These are phyloP conservation scores for Thamnophis sirtalis DNA, from an alignment of 2,113 vertebrate species.

Conservation along the genomic window DNA sequence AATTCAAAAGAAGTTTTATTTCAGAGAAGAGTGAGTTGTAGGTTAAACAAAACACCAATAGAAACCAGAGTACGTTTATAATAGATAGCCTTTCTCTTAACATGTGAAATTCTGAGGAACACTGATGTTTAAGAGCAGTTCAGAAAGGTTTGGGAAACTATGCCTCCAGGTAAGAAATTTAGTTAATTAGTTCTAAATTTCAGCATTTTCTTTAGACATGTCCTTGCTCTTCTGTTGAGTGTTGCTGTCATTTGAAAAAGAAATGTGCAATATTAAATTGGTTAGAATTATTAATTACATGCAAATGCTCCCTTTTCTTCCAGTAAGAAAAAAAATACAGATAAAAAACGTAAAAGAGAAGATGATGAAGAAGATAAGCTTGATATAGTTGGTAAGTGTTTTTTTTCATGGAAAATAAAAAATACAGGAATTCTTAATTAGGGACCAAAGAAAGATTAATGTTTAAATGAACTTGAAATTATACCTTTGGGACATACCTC, in stretches of 20 bases:
- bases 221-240: not conserved
- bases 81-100: not conserved
- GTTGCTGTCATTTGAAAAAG: not conserved
- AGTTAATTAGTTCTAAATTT: not conserved
- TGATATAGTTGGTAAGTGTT: slow-evolving; percentile 82
- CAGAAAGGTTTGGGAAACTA: not conserved
- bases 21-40: not conserved
- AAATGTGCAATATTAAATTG: not conserved
- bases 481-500: not conserved
- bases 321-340: slow-evolving; percentile 87
- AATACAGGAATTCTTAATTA: not conserved
- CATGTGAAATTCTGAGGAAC: not conserved
- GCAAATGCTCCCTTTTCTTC: not conserved
- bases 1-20: not conserved
- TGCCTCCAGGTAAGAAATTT: not conserved
- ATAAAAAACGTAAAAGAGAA: slow-evolving; percentile 84
- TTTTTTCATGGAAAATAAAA: fast-evolving
- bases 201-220: not conserved
- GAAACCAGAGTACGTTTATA: not conserved
- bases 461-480: not conserved
- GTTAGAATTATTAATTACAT: not conserved
- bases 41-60: not conserved
- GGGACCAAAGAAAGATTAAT: not conserved
- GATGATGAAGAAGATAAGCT: slow-evolving; percentile 75
- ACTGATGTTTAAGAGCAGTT: not conserved